phyloP scores from a whole-genome alignment of 1,140 invertebrate genomes.

The Acyrthosiphon pisum region DNA sequence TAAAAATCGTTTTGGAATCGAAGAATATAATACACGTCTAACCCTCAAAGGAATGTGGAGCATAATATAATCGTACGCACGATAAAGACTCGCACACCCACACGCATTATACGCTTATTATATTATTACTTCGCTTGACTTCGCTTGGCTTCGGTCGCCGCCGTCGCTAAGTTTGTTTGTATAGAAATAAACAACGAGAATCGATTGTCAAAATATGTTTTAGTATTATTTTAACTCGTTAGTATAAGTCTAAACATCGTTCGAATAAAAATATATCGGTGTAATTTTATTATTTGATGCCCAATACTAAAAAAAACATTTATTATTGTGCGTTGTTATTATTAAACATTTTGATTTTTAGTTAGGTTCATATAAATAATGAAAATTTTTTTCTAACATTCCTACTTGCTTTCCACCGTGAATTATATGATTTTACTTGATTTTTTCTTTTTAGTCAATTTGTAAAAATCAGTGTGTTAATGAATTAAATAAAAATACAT shows the following conservation, averaged over 20 bases:
- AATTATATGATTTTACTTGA: neutral
- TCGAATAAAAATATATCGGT: neutral
- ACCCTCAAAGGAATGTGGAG: neutral
- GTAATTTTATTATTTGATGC: neutral
- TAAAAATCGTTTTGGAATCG: constrained; percentile 31
- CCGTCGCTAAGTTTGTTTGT: neutral
- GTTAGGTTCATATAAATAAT: neutral
- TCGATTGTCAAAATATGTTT: neutral
- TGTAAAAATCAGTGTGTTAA: neutral
- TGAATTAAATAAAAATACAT: neutral
- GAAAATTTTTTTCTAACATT: neutral
- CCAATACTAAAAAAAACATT: neutral
- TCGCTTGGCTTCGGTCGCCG: neutral
- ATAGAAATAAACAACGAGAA: neutral
- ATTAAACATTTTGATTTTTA: neutral
- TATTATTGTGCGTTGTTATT: neutral
- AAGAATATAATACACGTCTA: constrained; percentile 26
- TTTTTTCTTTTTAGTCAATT: neutral
- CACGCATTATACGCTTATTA: neutral
- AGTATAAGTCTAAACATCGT: neutral
- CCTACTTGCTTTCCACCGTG: neutral
- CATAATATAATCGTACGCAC: constrained; percentile 10
- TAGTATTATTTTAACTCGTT: neutral
- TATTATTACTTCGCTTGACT: neutral
- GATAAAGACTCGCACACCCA: neutral